Conservation (phyloP, 2,797 vertebrate genomes). For the Melanitta fusca region DNA sequence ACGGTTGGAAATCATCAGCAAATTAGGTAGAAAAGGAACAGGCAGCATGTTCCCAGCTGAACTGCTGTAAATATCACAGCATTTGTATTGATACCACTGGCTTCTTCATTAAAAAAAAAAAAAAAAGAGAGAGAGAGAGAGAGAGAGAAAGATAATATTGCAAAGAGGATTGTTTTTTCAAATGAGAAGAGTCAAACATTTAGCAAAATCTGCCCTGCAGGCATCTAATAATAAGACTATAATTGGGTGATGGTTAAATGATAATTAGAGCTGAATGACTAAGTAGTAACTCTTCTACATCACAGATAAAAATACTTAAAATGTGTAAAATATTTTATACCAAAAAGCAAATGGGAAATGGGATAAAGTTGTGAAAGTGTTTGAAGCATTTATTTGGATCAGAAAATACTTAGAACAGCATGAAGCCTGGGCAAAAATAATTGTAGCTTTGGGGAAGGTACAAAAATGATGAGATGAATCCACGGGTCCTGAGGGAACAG, state of each 20-base stretch:
- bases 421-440: not conserved
- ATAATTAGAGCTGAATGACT: not conserved
- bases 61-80: constrained; percentile 57
- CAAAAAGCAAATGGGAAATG: not conserved
- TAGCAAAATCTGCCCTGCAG: not conserved
- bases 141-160: not conserved
- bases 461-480: too few species aligned
- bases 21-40: constrained; percentile 52
- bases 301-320: not conserved
- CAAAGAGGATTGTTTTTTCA: not conserved
- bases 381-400: not conserved
- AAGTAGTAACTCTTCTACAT: not conserved
- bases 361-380: not conserved
- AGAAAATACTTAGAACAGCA: not conserved
- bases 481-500: too few species aligned
- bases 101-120: not conserved
- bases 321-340: not conserved
- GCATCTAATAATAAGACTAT: not conserved
- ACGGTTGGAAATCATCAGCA: constrained; percentile 51
- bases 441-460: not conserved
- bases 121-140: not conserved
- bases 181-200: not conserved
- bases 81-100: not conserved
- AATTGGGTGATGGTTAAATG: not conserved
- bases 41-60: constrained; percentile 26